Evolutionary conservation across 1,140 invertebrate genomes (phyloP), one percentile per base, ranked within the genome.

Genomic region (Propsilocerus akamusi): DNA sequence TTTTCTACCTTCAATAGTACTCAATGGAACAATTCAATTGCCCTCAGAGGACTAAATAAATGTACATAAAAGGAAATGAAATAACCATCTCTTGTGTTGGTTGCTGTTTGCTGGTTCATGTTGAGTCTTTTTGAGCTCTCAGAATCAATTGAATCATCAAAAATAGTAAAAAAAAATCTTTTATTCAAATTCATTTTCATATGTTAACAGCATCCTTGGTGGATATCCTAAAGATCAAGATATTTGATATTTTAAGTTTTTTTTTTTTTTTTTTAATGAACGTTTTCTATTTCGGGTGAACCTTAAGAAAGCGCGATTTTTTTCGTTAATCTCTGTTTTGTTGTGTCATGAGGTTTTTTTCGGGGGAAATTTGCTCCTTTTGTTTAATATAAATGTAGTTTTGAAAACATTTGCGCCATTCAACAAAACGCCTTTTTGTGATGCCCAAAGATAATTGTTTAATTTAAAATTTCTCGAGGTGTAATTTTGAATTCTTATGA

Each of bases 61-160:
- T 41, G 34, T 41, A 41, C 34, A 41, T 41, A 41, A 41, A 41
- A 41, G 34, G 34, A 41, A 41, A 41, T 41, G 34, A 41, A 41
- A 41, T 41, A 41, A 41, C 34, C 34, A 41, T 41, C 34, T 41
- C 34, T 20, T 41, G 34, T 41, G 17, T 20, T 20, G 34, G 34
- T 41, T 41, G 14, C 22, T 41, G 10, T 12, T 30, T 30, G 11
- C 28, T 30, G 10, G 11, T n/a, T 30, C 28, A 30, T 30, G 10
- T 30, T 30, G 10, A 12, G 10, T 30, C 2, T 30, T 12, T n/a
- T 30, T 10, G 10, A 12, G 14, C 28, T 30, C 28, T 30, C 34
- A 17, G 22, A 41, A 41, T 41, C 34, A 41, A 41, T 41, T 41
- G 34, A 41, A 41, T 41, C 34, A 41, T 41, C 34, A 41, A 41